Evolutionary conservation across 2,888 invertebrate genomes (phyloP).

Genomic region (Thysanoteuthis rhombus): DNA sequence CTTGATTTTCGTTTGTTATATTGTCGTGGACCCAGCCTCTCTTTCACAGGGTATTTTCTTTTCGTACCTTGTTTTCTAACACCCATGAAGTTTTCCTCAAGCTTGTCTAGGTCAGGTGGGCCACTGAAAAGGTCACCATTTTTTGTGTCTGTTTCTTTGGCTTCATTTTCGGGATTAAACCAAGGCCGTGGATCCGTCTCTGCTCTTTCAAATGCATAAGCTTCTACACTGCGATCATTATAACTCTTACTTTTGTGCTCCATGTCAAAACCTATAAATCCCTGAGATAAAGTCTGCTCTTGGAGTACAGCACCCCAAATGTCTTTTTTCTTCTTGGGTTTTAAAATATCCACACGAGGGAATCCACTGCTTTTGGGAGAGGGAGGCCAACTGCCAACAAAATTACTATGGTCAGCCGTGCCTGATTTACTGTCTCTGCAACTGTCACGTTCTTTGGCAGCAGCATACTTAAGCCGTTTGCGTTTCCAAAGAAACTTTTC

Average conservation of each 20-base stretch:
- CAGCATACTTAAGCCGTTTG: conserved; percentile 42
- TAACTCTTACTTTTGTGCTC: conserved; percentile 74
- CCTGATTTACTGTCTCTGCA: not conserved
- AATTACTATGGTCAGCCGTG: not conserved
- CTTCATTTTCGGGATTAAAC: not conserved
- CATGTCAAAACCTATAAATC: conserved; percentile 79
- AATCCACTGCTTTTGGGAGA: conserved; percentile 32
- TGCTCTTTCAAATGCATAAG: conserved; percentile 52
- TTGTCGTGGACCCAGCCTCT: conserved; percentile 39
- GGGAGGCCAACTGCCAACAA: not conserved
- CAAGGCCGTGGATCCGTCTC: conserved; percentile 44
- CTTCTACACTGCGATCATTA: conserved; percentile 50
- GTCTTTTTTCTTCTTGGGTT: conserved; percentile 75
- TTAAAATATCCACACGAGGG: conserved; percentile 32
- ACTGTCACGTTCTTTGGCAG: conserved; percentile 13
- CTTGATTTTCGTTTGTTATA: conserved; percentile 40
- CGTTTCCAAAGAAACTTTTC: conserved; percentile 44
- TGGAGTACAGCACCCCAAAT: conserved; percentile 80
- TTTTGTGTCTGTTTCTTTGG: conserved; percentile 32
- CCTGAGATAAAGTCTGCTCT: conserved; percentile 83
- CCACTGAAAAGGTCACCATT: conserved; percentile 33
- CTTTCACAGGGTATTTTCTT: conserved; percentile 39
- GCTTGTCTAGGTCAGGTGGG: conserved; percentile 31
- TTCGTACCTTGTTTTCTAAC: conserved; percentile 34
- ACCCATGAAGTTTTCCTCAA: conserved; percentile 44